Conservation (phyloP, 2,797 vertebrate genomes). For the Thunnus albacares region DNA sequence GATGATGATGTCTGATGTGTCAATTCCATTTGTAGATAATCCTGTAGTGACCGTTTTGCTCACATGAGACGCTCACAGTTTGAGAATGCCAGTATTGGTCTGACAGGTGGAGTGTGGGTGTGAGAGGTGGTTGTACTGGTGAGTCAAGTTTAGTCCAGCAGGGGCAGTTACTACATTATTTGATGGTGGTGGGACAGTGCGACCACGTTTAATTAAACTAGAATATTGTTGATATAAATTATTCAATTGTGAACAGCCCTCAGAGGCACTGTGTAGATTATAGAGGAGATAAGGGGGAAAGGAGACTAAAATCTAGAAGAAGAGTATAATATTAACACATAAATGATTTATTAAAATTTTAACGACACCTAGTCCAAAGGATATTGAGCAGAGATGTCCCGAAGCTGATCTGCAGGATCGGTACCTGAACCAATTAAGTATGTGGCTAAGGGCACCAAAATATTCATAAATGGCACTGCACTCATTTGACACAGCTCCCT, state of each 20-base stretch:
- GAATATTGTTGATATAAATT: conserved; percentile 24
- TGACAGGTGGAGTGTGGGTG: conserved; percentile 26
- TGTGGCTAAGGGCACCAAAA: conserved; percentile 25
- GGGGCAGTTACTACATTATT: background rate
- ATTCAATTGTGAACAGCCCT: conserved; percentile 29
- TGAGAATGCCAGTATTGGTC: conserved; percentile 4
- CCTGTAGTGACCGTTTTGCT: background rate
- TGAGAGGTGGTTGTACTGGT: conserved; percentile 4
- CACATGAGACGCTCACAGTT: conserved; percentile 6
- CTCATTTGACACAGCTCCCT: background rate
- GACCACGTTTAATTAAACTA: conserved; percentile 36
- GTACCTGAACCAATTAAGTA: conserved; percentile 32
- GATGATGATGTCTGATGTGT: background rate
- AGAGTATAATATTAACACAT: conserved; percentile 43
- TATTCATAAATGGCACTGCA: conserved; percentile 10
- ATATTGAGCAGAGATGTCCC: conserved; percentile 49
- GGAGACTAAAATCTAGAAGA: conserved; percentile 21
- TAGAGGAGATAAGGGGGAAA: conserved; percentile 18
- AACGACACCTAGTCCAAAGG: conserved; percentile 43
- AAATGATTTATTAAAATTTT: conserved; percentile 65
- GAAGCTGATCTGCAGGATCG: conserved; percentile 35
- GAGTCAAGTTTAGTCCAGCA: conserved; percentile 35
- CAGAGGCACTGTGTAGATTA: conserved; percentile 19
- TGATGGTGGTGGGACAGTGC: conserved; percentile 12
- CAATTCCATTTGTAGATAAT: conserved; percentile 5